Conservation (phyloP, 1,140 invertebrate species). For the Bombus superbus region DNA sequence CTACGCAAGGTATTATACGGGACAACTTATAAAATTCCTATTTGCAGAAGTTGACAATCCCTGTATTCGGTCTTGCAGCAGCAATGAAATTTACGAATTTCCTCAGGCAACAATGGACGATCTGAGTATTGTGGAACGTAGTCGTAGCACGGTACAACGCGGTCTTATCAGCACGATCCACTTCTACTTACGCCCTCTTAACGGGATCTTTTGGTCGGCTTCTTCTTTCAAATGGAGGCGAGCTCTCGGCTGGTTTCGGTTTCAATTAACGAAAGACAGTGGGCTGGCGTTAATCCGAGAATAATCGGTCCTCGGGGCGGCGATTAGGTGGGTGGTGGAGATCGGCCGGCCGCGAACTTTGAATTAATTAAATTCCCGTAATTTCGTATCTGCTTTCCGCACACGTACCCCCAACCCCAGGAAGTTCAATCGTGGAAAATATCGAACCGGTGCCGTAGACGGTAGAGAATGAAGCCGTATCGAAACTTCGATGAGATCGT, state of each 20-base stretch:
- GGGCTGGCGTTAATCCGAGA: conserved; percentile 72
- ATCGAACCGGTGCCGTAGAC: conserved; percentile 52
- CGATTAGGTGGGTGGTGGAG: conserved; percentile 54
- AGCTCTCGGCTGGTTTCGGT: conserved; percentile 46
- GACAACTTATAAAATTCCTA: not conserved
- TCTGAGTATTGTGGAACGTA: not conserved
- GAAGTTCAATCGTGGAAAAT: conserved; percentile 74
- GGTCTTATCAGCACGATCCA: conserved; percentile 47
- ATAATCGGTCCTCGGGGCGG: conserved; percentile 74
- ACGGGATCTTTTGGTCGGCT: conserved; percentile 35
- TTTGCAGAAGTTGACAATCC: too few species aligned
- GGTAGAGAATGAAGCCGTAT: conserved; percentile 53
- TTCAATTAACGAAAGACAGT: conserved; percentile 77
- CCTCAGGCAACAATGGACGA: conserved; percentile 17
- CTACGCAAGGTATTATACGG: not conserved
- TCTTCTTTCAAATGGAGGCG: conserved; percentile 38
- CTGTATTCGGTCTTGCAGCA: too few species aligned
- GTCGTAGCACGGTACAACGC: not conserved
- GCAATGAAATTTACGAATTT: conserved; percentile 25
- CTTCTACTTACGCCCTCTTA: conserved; percentile 34
- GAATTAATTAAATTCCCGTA: conserved; percentile 80
- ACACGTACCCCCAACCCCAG: conserved; percentile 71
- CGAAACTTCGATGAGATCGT: conserved; percentile 3
- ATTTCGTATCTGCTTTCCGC: conserved; percentile 80
- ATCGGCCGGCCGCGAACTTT: conserved; percentile 71